Evolutionary conservation across 2,797 vertebrate species (phyloP), one percentile per base, ranked within the genome.

Genomic region (Eupleurogrammus muticus): DNA sequence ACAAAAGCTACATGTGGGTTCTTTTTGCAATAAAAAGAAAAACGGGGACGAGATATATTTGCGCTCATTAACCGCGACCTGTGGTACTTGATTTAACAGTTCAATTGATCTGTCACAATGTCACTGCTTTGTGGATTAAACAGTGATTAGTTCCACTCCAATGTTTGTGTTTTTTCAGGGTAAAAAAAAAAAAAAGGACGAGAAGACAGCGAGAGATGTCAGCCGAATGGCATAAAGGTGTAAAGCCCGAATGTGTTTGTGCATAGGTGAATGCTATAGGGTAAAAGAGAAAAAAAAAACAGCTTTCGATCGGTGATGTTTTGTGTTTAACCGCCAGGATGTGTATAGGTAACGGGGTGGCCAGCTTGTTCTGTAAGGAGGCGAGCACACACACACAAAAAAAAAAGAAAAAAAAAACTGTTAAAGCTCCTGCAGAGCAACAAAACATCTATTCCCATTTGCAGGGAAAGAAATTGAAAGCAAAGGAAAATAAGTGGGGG

Each of bases 381-480:
- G 64, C 77, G 72, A 83, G 72, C 73, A 54, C 80, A 82, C 60
- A 69, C 71, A 70, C 69, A 82, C 35, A 57, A 66, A n/a, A n/a
- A n/a, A n/a, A n/a, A n/a, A n/a, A n/a, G n/a, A n/a, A n/a, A n/a
- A n/a, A n/a, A n/a, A n/a, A 77, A 74, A 75, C 47, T 52, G 70
- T 71, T 75, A 34, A 83, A 89, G 51, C 79, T 75, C 76, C 80
- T 80, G 75, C 79, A 76, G 79, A 75, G 80, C 14, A 82, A 79
- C 81, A 62, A 83, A 76, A 81, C 65, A 78, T 76, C 70, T 44
- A 62, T 81, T 59, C 67, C 50, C 3, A 17, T 40, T 80, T 44
- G 66, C 10, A 34, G 40, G 5, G 24, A 14, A 59, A 56, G 32
- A 85, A 65, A 77, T 8, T 36, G 5, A 24, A 67, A 17, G 38